phyloP scores from a whole-genome alignment of 1,140 invertebrate genomes.

The Apocrypta bakeri region DNA sequence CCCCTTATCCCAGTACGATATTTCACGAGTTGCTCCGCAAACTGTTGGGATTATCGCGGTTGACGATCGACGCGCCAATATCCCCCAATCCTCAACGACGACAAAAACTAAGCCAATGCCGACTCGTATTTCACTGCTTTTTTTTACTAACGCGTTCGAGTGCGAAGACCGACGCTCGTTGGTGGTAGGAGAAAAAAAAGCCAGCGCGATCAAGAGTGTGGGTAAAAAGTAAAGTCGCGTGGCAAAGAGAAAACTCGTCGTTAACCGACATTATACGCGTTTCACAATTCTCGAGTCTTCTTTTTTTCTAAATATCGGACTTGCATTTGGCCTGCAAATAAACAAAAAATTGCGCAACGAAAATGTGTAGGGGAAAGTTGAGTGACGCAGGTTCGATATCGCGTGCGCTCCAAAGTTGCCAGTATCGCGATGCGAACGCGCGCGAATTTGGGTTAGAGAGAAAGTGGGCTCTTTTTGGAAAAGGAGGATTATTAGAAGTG shows the following conservation, averaged over 20 bases:
- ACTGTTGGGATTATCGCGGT: background rate
- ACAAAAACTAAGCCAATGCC: background rate
- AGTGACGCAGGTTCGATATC: background rate
- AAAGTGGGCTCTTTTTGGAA: background rate
- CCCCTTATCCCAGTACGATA: background rate
- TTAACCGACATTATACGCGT: background rate
- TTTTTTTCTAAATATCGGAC: slow-evolving; percentile 1
- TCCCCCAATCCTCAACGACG: background rate
- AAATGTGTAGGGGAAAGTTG: background rate
- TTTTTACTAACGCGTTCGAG: background rate
- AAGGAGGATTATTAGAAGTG: background rate
- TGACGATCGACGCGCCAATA: background rate
- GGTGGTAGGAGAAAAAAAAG: background rate
- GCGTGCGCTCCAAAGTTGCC: too few relatives aligned
- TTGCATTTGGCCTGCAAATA: background rate
- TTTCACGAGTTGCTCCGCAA: background rate
- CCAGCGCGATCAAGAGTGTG: background rate
- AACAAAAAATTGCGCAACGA: background rate
- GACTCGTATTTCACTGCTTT: background rate
- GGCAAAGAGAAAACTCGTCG: background rate
- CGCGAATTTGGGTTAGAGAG: background rate
- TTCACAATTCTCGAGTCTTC: background rate
- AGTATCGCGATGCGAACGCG: background rate
- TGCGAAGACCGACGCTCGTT: background rate
- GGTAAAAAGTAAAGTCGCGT: too few relatives aligned